Percentiles rank a stretch among this genome's conserved stretches.
phyloP scores from a whole-genome alignment of 2,888 invertebrate species.

The Melipona beecheii region DNA sequence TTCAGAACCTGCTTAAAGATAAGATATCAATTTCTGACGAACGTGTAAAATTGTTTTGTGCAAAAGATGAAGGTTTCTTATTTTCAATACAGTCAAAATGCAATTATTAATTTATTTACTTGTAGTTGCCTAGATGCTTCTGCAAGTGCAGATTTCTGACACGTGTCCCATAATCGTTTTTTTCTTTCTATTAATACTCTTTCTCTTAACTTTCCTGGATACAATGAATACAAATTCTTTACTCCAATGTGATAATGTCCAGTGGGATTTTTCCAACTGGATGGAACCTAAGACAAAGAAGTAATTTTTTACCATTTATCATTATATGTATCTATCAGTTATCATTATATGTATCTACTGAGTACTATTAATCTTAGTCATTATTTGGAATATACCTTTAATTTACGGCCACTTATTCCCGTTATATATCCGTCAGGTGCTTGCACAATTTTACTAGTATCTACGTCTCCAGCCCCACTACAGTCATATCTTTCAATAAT shows the following conservation, averaged over 20 bases:
- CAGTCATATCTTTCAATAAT: constrained; percentile 98
- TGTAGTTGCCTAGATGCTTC: constrained; percentile 90
- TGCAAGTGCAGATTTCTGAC: constrained; percentile 91
- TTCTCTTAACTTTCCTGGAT: constrained; percentile 93
- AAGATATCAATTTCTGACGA: neutral
- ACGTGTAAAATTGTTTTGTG: neutral
- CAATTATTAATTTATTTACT: constrained; percentile 72
- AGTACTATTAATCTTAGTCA: neutral
- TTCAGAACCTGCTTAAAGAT: neutral
- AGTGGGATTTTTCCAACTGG: constrained; percentile 92
- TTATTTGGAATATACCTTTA: constrained; percentile 88
- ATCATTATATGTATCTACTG: neutral
- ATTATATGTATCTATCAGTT: neutral
- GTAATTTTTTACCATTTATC: constrained; percentile 12
- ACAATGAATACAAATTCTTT: constrained; percentile 93
- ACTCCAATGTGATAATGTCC: constrained; percentile 95
- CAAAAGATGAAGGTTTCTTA: neutral
- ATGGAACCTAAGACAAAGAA: constrained; percentile 88
- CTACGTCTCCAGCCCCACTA: constrained; percentile 98
- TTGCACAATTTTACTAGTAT: constrained; percentile 91
- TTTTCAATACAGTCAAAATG: neutral
- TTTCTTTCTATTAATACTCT: constrained; percentile 91
- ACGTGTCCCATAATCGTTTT: constrained; percentile 93
- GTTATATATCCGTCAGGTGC: constrained; percentile 90
- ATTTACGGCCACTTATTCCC: constrained; percentile 94